Percentiles rank a stretch among this genome's conserved stretches.
These are phyloP conservation scores for Cataglyphis livida DNA, from an alignment of 2,888 invertebrate genomes.

Conservation along the genomic window DNA sequence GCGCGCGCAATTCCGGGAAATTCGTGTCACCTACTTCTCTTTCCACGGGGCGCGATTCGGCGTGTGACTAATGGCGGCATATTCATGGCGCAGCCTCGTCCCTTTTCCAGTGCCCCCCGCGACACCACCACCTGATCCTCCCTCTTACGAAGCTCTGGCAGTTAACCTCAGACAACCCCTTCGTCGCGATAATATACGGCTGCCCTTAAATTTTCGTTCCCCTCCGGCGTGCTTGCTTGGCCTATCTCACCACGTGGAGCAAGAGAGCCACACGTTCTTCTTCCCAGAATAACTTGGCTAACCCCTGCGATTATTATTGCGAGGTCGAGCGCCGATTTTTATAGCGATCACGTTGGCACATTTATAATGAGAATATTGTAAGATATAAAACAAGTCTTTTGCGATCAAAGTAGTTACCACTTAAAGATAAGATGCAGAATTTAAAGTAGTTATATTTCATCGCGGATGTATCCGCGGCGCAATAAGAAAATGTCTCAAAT, in stretches of 20 bases:
- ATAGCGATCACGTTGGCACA: background rate
- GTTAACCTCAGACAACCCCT: constrained; percentile 79
- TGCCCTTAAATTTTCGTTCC: constrained; percentile 76
- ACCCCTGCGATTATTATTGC: constrained; percentile 29
- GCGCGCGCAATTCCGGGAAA: constrained; percentile 76
- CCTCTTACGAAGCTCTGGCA: constrained; percentile 75
- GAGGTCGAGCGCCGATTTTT: constrained; percentile 11
- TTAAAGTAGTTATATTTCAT: constrained; percentile 73
- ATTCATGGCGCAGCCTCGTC: constrained; percentile 74
- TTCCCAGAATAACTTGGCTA: constrained; percentile 16
- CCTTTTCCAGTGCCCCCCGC: constrained; percentile 44
- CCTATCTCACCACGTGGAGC: constrained; percentile 59
- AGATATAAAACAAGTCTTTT: constrained; percentile 50
- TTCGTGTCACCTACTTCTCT: constrained; percentile 77
- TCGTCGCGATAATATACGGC: constrained; percentile 76
- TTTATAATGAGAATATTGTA: background rate
- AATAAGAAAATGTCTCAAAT: constrained; percentile 77
- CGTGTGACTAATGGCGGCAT: constrained; percentile 79
- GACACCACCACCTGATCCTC: constrained; percentile 53
- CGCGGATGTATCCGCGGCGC: constrained; percentile 50
- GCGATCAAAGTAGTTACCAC: constrained; percentile 71
- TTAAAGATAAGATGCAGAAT: constrained; percentile 71
- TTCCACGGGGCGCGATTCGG: constrained; percentile 75
- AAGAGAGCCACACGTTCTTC: constrained; percentile 49
- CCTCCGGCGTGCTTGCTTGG: constrained; percentile 59